Evolutionary conservation across 2,888 invertebrate species (phyloP), one percentile per base, ranked within the genome.

Genomic region (Glyphotaelius pellucidus): DNA sequence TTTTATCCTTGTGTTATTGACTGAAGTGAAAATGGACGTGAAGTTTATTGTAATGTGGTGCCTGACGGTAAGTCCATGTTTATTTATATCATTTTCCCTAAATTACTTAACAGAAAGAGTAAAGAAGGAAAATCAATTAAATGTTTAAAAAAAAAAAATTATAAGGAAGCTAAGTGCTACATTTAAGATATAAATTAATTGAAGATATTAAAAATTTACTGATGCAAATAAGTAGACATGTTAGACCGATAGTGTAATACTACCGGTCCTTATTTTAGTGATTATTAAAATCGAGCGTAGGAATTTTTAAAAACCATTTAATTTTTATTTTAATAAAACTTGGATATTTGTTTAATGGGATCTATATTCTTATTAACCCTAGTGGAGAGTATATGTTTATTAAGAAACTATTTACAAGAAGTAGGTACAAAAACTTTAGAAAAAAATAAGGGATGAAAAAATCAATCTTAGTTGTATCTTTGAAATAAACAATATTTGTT

Each of bases 11-110:
- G 67, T 67, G 67, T 25, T 42, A 30, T 86, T 86, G 86, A 86
- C 35, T 42, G 30, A 47, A 35, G 88, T 88, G 88, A 88, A 47
- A 88, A 88, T 88, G 88, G 11, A 89, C 89, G 80, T 80, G 89
- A 89, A 89, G 35, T 80, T 89, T 30, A 42, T 89, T 35, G 38
- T 80, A 42, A 14, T 80, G 89, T 89, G 32, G 79, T 67, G 80
- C 30, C 38, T 89, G 32, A 30, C 80, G 89, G 89, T 89, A 30
- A 89, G 89, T 89, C 25, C n/a, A 25, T 67, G 19, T 9, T n/a
- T n/a, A 67, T 25, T n/a, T 9, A 25, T 9, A 67, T 67, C 14
- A n/a, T 15, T 52, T 15, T 52, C 19, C 15, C 19, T 5, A 52
- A 52, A 52, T 52, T 52, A 15, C 3, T 1, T 1, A 52, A n/a